Conservation (phyloP, 2,797 vertebrate species). For the Thripadectes ignobilis region DNA sequence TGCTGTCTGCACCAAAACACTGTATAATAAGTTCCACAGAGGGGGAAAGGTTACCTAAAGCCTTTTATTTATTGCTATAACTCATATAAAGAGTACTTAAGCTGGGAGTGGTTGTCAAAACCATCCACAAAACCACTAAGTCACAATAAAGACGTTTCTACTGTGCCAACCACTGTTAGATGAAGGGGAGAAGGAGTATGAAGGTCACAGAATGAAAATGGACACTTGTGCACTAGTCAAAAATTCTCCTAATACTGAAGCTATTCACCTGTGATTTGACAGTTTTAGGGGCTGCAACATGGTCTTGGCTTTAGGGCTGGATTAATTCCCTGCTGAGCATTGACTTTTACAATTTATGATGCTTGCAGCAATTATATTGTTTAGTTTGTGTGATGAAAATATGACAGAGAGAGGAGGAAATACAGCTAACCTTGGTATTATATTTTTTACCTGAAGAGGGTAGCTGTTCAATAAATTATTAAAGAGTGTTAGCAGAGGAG, state of each 20-base stretch:
- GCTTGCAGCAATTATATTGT: neutral
- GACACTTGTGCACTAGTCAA: neutral
- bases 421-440: neutral
- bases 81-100: neutral
- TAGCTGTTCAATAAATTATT: conserved; percentile 20
- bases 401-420: neutral
- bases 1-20: neutral
- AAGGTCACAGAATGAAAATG: neutral
- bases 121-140: neutral
- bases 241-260: neutral
- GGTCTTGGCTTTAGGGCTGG: neutral
- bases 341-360: neutral
- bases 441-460: neutral
- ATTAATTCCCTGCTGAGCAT: neutral
- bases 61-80: neutral
- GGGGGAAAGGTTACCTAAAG: neutral
- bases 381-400: neutral
- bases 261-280: neutral
- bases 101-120: neutral
- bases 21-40: neutral
- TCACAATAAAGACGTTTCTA: neutral
- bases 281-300: neutral
- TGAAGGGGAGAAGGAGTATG: neutral
- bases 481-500: neutral
- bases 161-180: neutral